These are phyloP conservation scores for Acropora yongei DNA, from an alignment of 64 coral and sea anemone genomes.

Conservation along the genomic window DNA sequence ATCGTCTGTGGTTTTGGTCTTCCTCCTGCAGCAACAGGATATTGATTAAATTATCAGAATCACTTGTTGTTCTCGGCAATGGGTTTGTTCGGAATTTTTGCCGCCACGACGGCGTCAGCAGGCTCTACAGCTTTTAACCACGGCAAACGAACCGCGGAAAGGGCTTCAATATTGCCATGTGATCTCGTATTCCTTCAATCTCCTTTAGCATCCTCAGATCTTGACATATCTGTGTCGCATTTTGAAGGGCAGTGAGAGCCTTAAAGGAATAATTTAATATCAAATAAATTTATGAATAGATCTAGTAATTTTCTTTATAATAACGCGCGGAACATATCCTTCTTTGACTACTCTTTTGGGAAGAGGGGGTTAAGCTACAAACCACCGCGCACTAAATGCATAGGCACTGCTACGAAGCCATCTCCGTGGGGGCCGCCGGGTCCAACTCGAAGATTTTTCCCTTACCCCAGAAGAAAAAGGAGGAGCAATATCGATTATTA, in stretches of 20 bases:
- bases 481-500: too few species aligned
- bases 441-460: too few species aligned
- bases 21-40: background rate
- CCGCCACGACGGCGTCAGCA: background rate
- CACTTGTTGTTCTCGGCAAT: background rate
- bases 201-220: slow-evolving; percentile 21
- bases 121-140: background rate
- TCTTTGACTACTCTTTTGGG: too few species aligned
- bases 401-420: background rate
- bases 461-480: too few species aligned
- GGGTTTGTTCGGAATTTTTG: background rate
- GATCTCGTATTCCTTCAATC: slow-evolving; percentile 46
- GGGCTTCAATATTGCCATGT: background rate
- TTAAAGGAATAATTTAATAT: background rate
- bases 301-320: too few species aligned
- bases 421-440: too few species aligned
- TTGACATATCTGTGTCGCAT: background rate
- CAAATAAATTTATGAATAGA: too few species aligned
- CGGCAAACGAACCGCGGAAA: background rate
- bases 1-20: background rate
- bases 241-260: background rate
- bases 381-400: too few species aligned
- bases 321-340: too few species aligned
- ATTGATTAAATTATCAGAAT: background rate
- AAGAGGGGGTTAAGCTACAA: too few species aligned